phyloP scores from a whole-genome alignment of 2,888 invertebrate genomes.

The Epicampocera succincta region DNA sequence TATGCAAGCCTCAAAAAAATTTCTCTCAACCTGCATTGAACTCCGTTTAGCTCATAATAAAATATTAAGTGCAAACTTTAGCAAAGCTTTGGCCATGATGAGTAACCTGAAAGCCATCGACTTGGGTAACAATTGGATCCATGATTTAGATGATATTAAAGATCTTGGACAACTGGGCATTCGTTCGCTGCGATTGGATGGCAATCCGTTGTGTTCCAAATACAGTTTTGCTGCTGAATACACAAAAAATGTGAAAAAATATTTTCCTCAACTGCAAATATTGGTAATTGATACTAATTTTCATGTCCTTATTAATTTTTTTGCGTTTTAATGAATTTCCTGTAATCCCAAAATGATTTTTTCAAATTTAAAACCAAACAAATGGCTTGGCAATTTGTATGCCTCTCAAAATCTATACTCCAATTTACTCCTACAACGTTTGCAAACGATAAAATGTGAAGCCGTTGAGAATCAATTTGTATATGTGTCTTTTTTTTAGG shows the following conservation, averaged over 20 bases:
- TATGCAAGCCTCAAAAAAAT: constrained; percentile 75
- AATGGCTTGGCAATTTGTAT: no score
- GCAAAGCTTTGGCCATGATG: constrained; percentile 75
- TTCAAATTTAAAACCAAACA: no score
- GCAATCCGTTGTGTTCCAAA: constrained; percentile 77
- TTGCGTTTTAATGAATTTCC: no score
- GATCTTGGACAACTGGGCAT: constrained; percentile 74
- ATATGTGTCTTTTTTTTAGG: no score
- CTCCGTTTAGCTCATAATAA: constrained; percentile 76
- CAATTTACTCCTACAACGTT: no score
- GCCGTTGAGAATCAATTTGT: no score
- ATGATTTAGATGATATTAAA: constrained; percentile 73
- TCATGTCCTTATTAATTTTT: no score
- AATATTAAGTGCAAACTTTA: constrained; percentile 73
- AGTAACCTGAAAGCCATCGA: constrained; percentile 77
- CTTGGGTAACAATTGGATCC: constrained; percentile 77
- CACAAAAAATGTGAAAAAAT: constrained; percentile 72
- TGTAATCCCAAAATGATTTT: no score
- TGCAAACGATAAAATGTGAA: no score
- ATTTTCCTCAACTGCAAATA: constrained; percentile 75
- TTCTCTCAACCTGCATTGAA: constrained; percentile 75
- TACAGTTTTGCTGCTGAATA: constrained; percentile 77
- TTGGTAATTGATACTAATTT: constrained; percentile 68
- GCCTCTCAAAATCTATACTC: no score
- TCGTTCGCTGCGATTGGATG: constrained; percentile 76